Evolutionary conservation across 2,113 vertebrate genomes (phyloP), one percentile per base, ranked within the genome.

Genomic region (Romanogobio albipinnatus): DNA sequence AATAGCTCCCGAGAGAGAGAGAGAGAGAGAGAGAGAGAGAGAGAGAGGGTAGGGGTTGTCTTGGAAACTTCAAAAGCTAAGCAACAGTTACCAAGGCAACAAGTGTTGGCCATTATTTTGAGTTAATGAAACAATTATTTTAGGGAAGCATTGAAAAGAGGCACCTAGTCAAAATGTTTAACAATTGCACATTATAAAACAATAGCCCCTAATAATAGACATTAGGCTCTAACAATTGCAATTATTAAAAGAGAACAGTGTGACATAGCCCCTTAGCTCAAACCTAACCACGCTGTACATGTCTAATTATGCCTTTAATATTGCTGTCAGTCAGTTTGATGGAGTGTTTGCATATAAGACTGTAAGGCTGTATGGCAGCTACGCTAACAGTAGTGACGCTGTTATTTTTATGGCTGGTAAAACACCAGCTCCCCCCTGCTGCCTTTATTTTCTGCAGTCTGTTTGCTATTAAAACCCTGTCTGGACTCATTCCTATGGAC

Each of bases 11-110:
- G n/a, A 13, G 24, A 49, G 73, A 64, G 43, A 39, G 39, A 24
- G 19, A 14, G 49, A 5, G 49, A 17, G 49, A 19, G 6, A 19
- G 17, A 24, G 47, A 1, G 13, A 19, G 43, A 15, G 49, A 19
- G 6, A 19, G 17, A 24, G 47, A 1, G 13, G 56, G 61, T n/a
- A 58, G 76, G 15, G 68, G 36, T 43, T 51, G 82, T 11, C 36
- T 58, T 45, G 82, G 58, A 81, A 87, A 85, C 71, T 53, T 36
- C 68, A 66, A 82, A 61, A 74, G 43, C 73, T 90, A 88, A 77
- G 59, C 58, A 90, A 82, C 53, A 36, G 93, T 93, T 93, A 79
- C 88, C 90, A 92, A 93, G 89, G 92, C 15, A 83, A 66, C 91
- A 82, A 68, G 51, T 84, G 74, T 78, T 64, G 86, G 84, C 43